Evolutionary conservation across 2,888 invertebrate species (phyloP), one percentile per base, ranked within the genome.

Genomic region (Trissoscelio sp.): DNA sequence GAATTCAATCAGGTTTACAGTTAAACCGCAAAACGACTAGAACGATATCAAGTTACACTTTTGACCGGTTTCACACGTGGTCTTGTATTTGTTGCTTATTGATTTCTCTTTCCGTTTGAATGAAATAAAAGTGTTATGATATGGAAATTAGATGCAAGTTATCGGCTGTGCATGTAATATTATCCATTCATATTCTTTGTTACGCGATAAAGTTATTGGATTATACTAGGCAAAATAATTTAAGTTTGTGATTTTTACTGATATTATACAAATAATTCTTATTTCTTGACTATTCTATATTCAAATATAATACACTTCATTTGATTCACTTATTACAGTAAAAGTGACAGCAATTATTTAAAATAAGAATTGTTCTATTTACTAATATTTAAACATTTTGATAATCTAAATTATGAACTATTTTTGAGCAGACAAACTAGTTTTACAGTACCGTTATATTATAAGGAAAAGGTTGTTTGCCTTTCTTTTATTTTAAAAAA

Each of bases 21-120:
- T 74, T 64, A 74, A n/a, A 66, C 74, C 73, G 14, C 74, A 48
- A 74, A 74, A 66, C 53, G n/a, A 55, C 39, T 46, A 44, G 16
- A 70, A 34, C 14, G 53, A 46, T 72, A 73, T 73, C 73, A 34
- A 44, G 62, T 62, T 62, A 53, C 62, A 51, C 67, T 75, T 77
- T 77, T 77, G 75, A 77, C 75, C 60, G 67, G 75, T 77, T 67
- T 77, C 31, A 66, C 75, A 75, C 75, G 75, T 75, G 66, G 48
- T 73, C 55, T 37, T 73, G 62, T 67, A 48, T 75, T 75, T 57
- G 39, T 75, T 67, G 39, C 48, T 69, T 60, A 69, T 53, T 67
- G 67, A 69, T 77, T 67, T 77, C 75, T 60, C 75, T 77, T 69
- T 77, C 67, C 67, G n/a, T 66, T 37, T 37, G 14, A 67, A 7